Percentiles rank a stretch among this genome's conserved stretches.
Conservation (phyloP, 2,797 vertebrate species). For the Hydrophis major region DNA sequence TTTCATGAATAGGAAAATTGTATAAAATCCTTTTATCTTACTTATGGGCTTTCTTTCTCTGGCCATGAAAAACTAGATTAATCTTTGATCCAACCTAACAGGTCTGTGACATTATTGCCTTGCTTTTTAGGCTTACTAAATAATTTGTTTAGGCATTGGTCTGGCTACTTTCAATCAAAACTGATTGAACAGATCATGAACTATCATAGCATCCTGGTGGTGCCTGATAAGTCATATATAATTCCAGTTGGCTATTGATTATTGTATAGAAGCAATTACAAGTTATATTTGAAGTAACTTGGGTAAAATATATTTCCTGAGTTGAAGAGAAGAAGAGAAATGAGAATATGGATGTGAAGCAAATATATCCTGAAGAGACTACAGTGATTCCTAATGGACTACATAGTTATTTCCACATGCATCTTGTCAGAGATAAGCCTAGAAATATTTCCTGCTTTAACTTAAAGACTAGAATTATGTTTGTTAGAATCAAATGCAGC, state of each 20-base stretch:
- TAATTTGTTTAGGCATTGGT: not conserved
- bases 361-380: not conserved
- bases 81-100: not conserved
- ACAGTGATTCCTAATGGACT: not conserved
- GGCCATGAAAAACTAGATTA: not conserved
- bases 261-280: not conserved
- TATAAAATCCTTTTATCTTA: not conserved
- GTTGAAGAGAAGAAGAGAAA: not conserved
- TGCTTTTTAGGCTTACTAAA: not conserved
- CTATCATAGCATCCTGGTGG: not conserved
- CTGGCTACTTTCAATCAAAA: no score
- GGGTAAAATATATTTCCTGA: not conserved
- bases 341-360: not conserved
- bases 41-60: not conserved
- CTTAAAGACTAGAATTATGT: not conserved
- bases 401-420: not conserved
- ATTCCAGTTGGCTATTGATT: not conserved
- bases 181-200: not conserved
- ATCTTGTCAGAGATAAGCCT: not conserved
- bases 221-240: not conserved
- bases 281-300: not conserved
- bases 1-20: not conserved
- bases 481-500: not conserved
- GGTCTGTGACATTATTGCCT: not conserved
- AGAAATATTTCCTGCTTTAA: not conserved